These are phyloP conservation scores for Gymnodraco acuticeps DNA, from an alignment of 2,797 vertebrate genomes.

Conservation along the genomic window DNA sequence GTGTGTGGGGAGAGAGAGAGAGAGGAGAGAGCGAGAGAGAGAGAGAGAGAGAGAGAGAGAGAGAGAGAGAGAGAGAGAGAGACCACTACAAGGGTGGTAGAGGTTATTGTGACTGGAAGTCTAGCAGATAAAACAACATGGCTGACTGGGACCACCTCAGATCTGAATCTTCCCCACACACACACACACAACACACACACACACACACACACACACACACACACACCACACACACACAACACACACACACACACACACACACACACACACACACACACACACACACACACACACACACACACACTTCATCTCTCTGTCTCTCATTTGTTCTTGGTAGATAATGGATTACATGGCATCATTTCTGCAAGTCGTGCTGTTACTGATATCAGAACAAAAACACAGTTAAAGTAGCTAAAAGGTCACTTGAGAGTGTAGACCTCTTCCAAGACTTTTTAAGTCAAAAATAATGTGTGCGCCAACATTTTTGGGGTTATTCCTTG, in stretches of 20 bases:
- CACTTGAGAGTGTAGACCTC: too few species aligned
- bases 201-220: too few species aligned
- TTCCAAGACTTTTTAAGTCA: too few species aligned
- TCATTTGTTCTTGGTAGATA: conserved; percentile 23
- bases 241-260: too few species aligned
- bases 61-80: background rate
- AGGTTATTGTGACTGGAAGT: conserved; percentile 70
- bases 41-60: conserved; percentile 1
- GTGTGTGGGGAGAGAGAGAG: conserved; percentile 1
- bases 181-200: background rate
- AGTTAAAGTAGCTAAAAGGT: background rate
- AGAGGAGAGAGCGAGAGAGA: background rate
- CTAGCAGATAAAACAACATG: conserved; percentile 58
- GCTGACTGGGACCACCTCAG: conserved; percentile 50
- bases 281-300: too few species aligned
- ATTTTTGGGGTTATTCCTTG: too few species aligned
- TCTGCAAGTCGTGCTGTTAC: too few species aligned
- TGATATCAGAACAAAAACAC: background rate
- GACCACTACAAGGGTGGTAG: conserved; percentile 57
- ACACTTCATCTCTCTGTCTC: conserved; percentile 3
- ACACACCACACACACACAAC: too few species aligned
- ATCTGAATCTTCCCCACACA: conserved; percentile 10
- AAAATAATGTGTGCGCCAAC: too few species aligned
- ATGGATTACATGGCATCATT: conserved; percentile 19
- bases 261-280: too few species aligned